These are phyloP conservation scores for Timema cristinae DNA, from an alignment of 2,888 invertebrate species.

Conservation along the genomic window DNA sequence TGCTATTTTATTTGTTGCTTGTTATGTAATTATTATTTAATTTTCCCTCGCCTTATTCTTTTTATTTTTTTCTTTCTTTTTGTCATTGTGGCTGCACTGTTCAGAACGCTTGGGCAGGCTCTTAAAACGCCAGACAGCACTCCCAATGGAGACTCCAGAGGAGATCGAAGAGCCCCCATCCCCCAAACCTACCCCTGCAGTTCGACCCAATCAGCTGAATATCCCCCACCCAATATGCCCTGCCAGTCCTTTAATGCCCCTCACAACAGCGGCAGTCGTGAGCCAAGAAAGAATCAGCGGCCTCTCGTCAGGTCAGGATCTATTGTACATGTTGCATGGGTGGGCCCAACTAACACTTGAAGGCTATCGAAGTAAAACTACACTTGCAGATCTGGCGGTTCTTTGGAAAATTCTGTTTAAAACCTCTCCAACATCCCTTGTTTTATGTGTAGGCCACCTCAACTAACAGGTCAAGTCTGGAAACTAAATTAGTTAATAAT, in stretches of 20 bases:
- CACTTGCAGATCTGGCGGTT: no score
- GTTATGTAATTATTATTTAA: constrained; percentile 17
- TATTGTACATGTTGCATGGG: background rate
- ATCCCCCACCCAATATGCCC: constrained; percentile 31
- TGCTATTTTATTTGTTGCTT: constrained; percentile 21
- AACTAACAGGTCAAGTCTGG: no score
- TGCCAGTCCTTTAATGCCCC: constrained; percentile 20
- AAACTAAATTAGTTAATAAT: no score
- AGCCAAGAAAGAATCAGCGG: background rate
- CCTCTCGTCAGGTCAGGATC: constrained; percentile 22
- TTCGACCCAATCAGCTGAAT: constrained; percentile 30
- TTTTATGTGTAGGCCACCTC: no score
- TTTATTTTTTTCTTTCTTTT: constrained; percentile 20
- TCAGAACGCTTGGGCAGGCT: constrained; percentile 32
- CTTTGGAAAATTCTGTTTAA: no score
- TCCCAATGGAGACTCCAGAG: constrained; percentile 25
- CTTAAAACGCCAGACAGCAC: constrained; percentile 33
- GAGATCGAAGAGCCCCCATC: constrained; percentile 21
- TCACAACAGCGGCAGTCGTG: constrained; percentile 11
- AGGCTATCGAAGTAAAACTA: no score
- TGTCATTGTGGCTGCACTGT: constrained; percentile 6
- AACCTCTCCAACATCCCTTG: no score
- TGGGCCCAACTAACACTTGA: no score
- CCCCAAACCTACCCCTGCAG: constrained; percentile 23
- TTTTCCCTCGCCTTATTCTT: constrained; percentile 22